Evolutionary conservation across 2,888 invertebrate species (phyloP).

Genomic region (Agriotes lineatus): DNA sequence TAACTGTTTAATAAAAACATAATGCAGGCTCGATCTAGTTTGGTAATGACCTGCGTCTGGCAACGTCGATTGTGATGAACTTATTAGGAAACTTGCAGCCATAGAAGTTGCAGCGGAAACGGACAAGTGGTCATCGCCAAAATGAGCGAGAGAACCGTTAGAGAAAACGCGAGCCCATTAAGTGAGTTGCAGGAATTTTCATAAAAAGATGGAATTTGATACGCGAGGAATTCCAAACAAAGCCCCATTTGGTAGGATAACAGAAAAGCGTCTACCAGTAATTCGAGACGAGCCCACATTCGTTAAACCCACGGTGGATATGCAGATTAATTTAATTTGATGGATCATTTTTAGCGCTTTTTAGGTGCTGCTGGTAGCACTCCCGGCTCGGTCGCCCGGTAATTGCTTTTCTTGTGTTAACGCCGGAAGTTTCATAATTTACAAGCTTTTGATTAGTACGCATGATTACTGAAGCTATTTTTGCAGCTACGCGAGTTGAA

Average conservation of each 20-base stretch:
- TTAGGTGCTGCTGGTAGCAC: too few species aligned
- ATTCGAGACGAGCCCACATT: not conserved
- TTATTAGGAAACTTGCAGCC: constrained; percentile 24
- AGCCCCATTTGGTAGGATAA: not conserved
- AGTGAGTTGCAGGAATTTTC: constrained; percentile 4
- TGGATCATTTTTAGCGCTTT: not conserved
- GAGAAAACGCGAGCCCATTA: constrained; percentile 14
- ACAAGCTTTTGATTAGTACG: too few species aligned
- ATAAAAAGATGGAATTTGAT: constrained; percentile 19
- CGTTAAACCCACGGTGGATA: not conserved
- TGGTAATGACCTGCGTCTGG: not conserved
- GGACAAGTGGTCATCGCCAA: constrained; percentile 15
- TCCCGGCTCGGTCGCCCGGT: too few species aligned
- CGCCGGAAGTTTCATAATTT: too few species aligned
- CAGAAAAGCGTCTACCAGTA: not conserved
- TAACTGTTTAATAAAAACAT: too few species aligned
- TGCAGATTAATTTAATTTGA: constrained; percentile 5
- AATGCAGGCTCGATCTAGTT: too few species aligned
- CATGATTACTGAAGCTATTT: too few species aligned
- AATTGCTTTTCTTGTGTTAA: too few species aligned
- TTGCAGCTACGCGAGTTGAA: too few species aligned
- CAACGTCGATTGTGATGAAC: constrained; percentile 20
- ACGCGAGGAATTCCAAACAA: not conserved
- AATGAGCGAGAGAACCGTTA: constrained; percentile 23
- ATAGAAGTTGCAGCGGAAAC: constrained; percentile 17